These are phyloP conservation scores for Cephalopholis sonnerati DNA, from an alignment of 2,113 vertebrate genomes.

Conservation along the genomic window DNA sequence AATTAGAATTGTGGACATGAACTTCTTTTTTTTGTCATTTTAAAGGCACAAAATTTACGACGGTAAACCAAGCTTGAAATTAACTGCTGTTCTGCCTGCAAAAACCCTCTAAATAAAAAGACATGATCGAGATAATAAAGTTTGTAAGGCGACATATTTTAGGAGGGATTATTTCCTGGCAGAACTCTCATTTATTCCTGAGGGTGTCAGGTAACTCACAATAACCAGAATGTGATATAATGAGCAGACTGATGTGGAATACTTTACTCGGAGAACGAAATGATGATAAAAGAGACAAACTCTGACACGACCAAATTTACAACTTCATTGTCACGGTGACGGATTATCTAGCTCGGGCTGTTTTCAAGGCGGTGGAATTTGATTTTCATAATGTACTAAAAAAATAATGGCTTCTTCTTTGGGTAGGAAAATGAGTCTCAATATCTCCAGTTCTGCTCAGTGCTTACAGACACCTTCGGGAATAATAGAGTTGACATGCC, in stretches of 20 bases:
- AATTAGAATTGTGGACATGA: slow-evolving; percentile 41
- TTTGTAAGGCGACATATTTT: slow-evolving; percentile 19
- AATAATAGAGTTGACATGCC: background rate
- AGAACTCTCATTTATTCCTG: slow-evolving; percentile 18
- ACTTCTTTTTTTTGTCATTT: slow-evolving; percentile 30
- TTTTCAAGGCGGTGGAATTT: slow-evolving; percentile 33
- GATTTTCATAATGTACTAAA: slow-evolving; percentile 32
- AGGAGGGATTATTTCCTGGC: slow-evolving; percentile 28
- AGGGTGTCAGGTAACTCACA: slow-evolving; percentile 35
- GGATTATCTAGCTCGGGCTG: slow-evolving; percentile 2
- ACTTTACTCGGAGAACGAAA: background rate
- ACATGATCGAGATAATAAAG: slow-evolving; percentile 29
- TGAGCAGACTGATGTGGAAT: slow-evolving; percentile 15
- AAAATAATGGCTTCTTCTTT: slow-evolving; percentile 17
- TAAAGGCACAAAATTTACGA: slow-evolving; percentile 31
- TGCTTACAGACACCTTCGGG: slow-evolving; percentile 7
- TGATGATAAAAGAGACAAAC: slow-evolving; percentile 11
- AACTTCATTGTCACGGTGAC: background rate
- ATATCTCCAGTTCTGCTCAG: slow-evolving; percentile 13
- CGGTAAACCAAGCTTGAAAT: slow-evolving; percentile 62
- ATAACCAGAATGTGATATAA: slow-evolving; percentile 31
- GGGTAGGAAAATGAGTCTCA: background rate
- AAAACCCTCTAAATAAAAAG: slow-evolving; percentile 28
- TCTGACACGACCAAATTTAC: background rate
- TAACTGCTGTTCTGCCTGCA: slow-evolving; percentile 8